Base-by-base conservation (phyloP, 1,140 invertebrate species). In the Leucophenga varia region DNA sequence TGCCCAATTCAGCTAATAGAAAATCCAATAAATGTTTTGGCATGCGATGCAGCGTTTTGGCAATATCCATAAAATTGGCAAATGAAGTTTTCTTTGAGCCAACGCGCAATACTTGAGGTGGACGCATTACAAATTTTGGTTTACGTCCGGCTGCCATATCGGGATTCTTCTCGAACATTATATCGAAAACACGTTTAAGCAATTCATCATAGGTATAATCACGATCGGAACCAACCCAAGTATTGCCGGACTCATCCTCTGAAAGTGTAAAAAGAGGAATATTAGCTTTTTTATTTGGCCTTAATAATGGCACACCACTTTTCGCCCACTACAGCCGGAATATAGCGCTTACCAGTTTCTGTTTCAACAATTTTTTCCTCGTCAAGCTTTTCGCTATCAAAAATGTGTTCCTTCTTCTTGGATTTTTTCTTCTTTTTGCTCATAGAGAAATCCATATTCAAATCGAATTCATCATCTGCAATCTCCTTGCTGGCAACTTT, bases 21-120 rank as follows among this genome's bases (percentile, higher is more conserved):
- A 97, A 98, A 61, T 95, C 93, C 58, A 97, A 79, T 59, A 99
- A 86, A 86, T 98, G 96, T 80, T 97, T 97, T 3, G 94, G 91
- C 74, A 95, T 90, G 25, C 50, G 83, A 80, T 98, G 94, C 52
- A 98, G 80, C 43, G 84, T 86, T 82, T 83, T 87, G 63, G 85
- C 86, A 52, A 88, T 85, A 81, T 98, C 95, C 51, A 92, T 88
- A 77, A 98, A 99, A 75, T 99, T 98, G 36, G 93, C 93, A 79
- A 99, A 98, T 2, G 94, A 96, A 32, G 95, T 95, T 79, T 98
- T 98, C 79, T 98, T 98, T 10, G 94, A 95, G 57, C 96, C 96
- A 73, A 97, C 95, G 77, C 94, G 84, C 13, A 95, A 87, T 42
- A 98, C 91, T 79, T 97, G 93, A 25, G 96, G 96, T 17, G 95